Percentiles rank a stretch among this genome's conserved stretches.
These are phyloP conservation scores for western clawed frog (Xenopus tropicalis) DNA, from an alignment of 2,113 vertebrate species.

Conservation along the genomic window DNA sequence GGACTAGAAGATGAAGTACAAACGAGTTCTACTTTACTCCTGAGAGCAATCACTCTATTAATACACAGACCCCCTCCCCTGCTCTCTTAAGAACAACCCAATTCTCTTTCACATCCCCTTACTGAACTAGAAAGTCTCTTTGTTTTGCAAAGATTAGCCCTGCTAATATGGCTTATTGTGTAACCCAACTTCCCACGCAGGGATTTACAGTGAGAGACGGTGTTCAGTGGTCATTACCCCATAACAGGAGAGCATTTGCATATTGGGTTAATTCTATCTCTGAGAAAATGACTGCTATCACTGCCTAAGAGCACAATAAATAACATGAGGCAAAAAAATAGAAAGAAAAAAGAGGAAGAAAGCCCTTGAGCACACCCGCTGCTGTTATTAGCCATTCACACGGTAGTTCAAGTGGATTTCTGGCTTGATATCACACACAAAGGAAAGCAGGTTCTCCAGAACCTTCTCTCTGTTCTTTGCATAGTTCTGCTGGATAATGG, in stretches of 20 bases:
- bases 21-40: neutral
- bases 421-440: slow-evolving; percentile 87
- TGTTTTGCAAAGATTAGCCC: slow-evolving; percentile 2
- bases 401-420: slow-evolving; percentile 94
- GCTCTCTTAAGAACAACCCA: neutral
- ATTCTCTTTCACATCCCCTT: neutral
- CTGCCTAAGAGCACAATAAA: slow-evolving; percentile 9
- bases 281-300: neutral
- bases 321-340: neutral
- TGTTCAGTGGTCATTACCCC: neutral
- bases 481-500: slow-evolving; percentile 78
- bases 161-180: slow-evolving; percentile 12
- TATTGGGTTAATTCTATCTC: neutral
- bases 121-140: neutral
- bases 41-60: neutral
- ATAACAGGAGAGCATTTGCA: neutral
- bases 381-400: slow-evolving; percentile 71
- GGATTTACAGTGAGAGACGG: neutral
- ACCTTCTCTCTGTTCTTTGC: slow-evolving; percentile 79
- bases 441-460: slow-evolving; percentile 76
- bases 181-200: neutral
- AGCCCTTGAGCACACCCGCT: neutral
- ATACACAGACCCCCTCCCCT: neutral
- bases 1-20: neutral
- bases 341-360: neutral